phyloP scores from a whole-genome alignment of 2,797 vertebrate genomes.

The Paguma larvata region DNA sequence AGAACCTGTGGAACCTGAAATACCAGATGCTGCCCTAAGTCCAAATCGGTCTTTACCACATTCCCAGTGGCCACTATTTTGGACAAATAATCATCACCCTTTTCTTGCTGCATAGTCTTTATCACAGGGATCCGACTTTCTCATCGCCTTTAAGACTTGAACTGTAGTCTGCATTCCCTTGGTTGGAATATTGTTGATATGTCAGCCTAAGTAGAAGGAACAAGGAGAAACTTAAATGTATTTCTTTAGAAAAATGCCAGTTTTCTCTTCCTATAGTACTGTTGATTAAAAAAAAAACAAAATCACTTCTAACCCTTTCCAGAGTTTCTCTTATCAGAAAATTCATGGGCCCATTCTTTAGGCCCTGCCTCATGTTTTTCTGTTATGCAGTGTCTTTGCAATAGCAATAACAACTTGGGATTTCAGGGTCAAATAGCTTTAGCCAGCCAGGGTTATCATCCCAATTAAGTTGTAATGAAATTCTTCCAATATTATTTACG shows the following conservation, averaged over 20 bases:
- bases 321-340: background rate
- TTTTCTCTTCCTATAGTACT: background rate
- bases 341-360: background rate
- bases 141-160: background rate
- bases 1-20: background rate
- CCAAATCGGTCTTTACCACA: background rate
- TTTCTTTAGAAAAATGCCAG: background rate
- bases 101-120: background rate
- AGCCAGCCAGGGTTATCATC: background rate
- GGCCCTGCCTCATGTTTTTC: background rate
- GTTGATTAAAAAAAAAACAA: background rate
- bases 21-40: background rate
- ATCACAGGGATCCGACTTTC: background rate
- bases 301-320: background rate
- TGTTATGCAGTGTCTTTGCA: background rate
- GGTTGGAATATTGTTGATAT: background rate
- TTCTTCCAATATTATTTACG: background rate
- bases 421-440: background rate
- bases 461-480: background rate
- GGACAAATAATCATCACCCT: background rate
- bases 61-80: background rate
- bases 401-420: background rate
- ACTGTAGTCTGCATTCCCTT: background rate
- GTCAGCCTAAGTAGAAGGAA: background rate
- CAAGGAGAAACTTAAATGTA: background rate